A percentile compares a stretch with the other conserved stretches of the same genome.
Evolutionary conservation across 2,113 vertebrate genomes (phyloP).

Genomic region (Chaetodon auriga): DNA sequence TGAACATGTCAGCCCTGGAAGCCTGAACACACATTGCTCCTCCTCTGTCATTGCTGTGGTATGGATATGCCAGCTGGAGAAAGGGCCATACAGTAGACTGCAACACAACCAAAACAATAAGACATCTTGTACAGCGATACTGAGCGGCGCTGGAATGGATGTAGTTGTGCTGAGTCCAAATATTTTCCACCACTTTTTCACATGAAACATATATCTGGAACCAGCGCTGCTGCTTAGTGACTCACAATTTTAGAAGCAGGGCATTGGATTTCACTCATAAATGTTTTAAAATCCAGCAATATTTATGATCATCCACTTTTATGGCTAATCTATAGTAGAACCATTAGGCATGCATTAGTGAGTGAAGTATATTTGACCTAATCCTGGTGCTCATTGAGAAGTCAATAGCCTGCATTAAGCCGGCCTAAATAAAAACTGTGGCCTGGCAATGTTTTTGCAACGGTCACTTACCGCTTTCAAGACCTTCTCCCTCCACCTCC

Average conservation of each 20-base stretch:
- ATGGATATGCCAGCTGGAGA: conserved; percentile 40
- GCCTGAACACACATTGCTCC: conserved; percentile 26
- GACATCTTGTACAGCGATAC: conserved; percentile 36
- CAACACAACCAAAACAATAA: conserved; percentile 55
- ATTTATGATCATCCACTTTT: conserved; percentile 80
- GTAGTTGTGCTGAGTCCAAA: conserved; percentile 58
- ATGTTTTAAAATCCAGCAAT: conserved; percentile 80
- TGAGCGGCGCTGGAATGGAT: conserved; percentile 34
- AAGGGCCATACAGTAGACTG: conserved; percentile 22
- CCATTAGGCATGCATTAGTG: conserved; percentile 83
- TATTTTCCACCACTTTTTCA: conserved; percentile 54
- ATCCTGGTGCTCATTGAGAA: conserved; percentile 75
- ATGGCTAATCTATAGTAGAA: conserved; percentile 80
- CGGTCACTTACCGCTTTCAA: conserved; percentile 76
- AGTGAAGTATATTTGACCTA: conserved; percentile 79
- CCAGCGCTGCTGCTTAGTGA: conserved; percentile 15
- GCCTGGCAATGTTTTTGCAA: conserved; percentile 59
- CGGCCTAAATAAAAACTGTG: conserved; percentile 77
- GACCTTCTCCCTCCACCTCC: conserved; percentile 50
- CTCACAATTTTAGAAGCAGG: conserved; percentile 55
- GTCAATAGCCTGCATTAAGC: conserved; percentile 81
- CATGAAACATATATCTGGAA: conserved; percentile 46
- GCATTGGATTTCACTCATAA: conserved; percentile 81
- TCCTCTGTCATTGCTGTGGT: conserved; percentile 48
- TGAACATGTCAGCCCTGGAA: conserved; percentile 57